Evolutionary conservation across 2,797 vertebrate genomes (phyloP).

Genomic region (Enteromius anoplus): DNA sequence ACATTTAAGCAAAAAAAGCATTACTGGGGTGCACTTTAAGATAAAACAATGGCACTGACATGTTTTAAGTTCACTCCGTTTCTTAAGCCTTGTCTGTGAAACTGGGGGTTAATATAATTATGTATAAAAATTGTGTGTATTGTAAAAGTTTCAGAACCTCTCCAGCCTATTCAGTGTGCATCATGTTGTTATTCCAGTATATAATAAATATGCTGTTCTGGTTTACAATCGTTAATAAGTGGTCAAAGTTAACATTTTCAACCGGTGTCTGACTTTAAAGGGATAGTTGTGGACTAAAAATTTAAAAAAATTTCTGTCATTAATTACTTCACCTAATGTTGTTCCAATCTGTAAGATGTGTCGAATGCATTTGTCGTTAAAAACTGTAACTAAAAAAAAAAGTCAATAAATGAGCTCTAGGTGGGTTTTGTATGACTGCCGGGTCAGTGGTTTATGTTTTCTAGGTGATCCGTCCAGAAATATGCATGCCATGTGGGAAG

Average conservation of each 20-base stretch:
- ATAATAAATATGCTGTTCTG: neutral
- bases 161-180: neutral
- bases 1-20: too few species aligned
- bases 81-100: too few species aligned
- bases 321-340: neutral
- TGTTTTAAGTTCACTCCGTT: too few species aligned
- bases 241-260: neutral
- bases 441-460: neutral
- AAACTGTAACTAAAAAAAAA: neutral
- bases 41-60: too few species aligned
- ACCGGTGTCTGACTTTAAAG: neutral
- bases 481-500: slow-evolving; percentile 77
- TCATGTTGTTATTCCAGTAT: neutral
- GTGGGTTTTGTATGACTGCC: neutral
- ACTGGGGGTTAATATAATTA: too few species aligned
- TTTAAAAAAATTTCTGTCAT: neutral
- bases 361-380: neutral
- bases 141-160: neutral
- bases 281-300: too few species aligned
- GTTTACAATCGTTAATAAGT: neutral
- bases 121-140: too few species aligned
- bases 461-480: slow-evolving; percentile 85
- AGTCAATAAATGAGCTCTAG: neutral
- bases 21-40: too few species aligned
- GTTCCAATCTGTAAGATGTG: neutral